Conservation (phyloP, 2,797 vertebrate species). For the Coendou prehensilis region DNA sequence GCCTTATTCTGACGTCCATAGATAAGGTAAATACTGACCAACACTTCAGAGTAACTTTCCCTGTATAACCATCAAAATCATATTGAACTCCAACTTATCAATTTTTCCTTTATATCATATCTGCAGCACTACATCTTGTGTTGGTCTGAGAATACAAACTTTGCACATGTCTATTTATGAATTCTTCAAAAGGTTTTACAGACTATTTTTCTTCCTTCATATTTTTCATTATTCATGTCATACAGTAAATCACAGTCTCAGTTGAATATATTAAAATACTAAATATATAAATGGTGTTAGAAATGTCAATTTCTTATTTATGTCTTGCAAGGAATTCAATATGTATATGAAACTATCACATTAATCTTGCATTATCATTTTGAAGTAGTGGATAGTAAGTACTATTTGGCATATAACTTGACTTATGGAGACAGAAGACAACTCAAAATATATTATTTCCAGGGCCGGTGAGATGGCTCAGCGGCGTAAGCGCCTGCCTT, state of each 20-base stretch:
- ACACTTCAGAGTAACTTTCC: background rate
- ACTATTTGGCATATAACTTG: background rate
- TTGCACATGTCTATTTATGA: background rate
- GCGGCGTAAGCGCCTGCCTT: too few relatives aligned
- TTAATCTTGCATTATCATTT: slow-evolving; percentile 39
- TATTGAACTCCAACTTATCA: background rate
- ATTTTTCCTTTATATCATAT: background rate
- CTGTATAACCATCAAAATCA: background rate
- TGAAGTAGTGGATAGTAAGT: background rate
- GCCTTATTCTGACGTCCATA: background rate
- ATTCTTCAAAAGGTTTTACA: slow-evolving; percentile 21
- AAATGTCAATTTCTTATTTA: slow-evolving; percentile 1
- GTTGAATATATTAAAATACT: slow-evolving; percentile 20
- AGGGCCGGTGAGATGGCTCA: too few relatives aligned
- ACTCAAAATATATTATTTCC: background rate
- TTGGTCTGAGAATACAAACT: background rate
- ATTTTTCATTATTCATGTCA: slow-evolving; percentile 14
- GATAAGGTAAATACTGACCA: background rate
- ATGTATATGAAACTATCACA: background rate
- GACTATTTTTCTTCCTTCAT: background rate
- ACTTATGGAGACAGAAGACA: background rate
- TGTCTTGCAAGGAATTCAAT: background rate
- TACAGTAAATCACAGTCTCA: background rate
- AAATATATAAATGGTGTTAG: background rate
- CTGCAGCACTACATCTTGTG: background rate